Evolutionary conservation across 1,140 invertebrate species (phyloP), one percentile per base, ranked within the genome.

Genomic region (Coenobita brevimanus): DNA sequence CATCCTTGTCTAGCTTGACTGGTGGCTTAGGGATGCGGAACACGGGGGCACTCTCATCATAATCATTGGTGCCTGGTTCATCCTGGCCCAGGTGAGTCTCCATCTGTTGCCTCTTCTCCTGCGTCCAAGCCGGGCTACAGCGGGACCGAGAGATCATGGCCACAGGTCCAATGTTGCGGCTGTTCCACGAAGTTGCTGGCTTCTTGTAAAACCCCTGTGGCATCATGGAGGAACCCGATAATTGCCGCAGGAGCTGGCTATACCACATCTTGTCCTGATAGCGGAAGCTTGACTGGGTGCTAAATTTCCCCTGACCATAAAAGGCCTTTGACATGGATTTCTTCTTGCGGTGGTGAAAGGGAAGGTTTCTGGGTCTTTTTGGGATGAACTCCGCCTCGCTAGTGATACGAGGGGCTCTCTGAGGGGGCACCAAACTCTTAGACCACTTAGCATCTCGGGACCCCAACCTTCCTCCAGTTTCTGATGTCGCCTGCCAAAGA

Each of bases 251-350:
- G 24, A 82, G 64, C 38, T 82, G 80, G 24, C 43, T 64, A 71
- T 82, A 82, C 80, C 80, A 82, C 60, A 82, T 33, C 67, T 82
- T 82, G 43, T 82, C 80, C 38, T 82, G 62, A 71, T 69, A 82
- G 8, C 80, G 80, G 62, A 82, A 71, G 50, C 80, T 82, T 50
- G 80, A 67, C 33, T 82, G 60, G 60, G 80, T 62, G 67, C 80
- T 67, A 41, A 82, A 82, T n/a, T 82, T 82, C 33, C 80, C 80
- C 24, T 30, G 64, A 69, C 80, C 80, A 82, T 82, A 82, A 41
- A 82, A 71, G n/a, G 62, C 60, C 50, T 82, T 82, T 41, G 79
- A 82, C 41, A 38, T 13, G 60, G 80, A 64, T 8, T 82, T 82
- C 67, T 41, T 82, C 41, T 71, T 82, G 21, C 41, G 64, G 46